These are phyloP conservation scores for Troglohyphantes excavatus DNA, from an alignment of 2,888 invertebrate species.

Conservation along the genomic window DNA sequence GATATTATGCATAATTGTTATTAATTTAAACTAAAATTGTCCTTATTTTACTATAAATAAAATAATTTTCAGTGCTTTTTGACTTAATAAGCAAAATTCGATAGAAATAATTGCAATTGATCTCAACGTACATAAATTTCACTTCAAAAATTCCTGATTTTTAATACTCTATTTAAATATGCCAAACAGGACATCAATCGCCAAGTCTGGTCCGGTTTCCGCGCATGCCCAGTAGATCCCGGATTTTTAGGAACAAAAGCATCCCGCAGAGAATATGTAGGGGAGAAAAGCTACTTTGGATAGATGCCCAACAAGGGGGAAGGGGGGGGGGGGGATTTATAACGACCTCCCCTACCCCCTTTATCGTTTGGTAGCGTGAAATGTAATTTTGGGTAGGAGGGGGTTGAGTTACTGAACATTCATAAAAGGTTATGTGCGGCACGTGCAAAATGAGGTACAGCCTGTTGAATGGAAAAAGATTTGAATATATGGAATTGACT, in stretches of 20 bases:
- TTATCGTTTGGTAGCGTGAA: neutral
- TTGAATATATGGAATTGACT: neutral
- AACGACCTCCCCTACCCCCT: slow-evolving; percentile 12
- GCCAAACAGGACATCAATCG: too few relatives aligned
- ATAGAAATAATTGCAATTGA: too few relatives aligned
- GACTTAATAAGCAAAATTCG: too few relatives aligned
- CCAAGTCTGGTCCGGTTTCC: neutral
- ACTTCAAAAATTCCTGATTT: too few relatives aligned
- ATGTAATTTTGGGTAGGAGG: slow-evolving; percentile 41
- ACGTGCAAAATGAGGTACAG: neutral
- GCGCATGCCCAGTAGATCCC: slow-evolving; percentile 30
- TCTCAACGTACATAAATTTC: too few relatives aligned
- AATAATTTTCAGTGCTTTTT: too few relatives aligned
- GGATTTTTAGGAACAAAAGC: slow-evolving; percentile 59
- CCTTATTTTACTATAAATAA: too few relatives aligned
- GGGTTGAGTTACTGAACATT: slow-evolving; percentile 7
- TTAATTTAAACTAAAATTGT: too few relatives aligned
- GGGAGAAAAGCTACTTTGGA: slow-evolving; percentile 44
- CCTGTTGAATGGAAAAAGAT: slow-evolving; percentile 9
- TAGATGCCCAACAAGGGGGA: slow-evolving; percentile 39
- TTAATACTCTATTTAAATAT: too few relatives aligned
- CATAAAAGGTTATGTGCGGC: slow-evolving; percentile 31
- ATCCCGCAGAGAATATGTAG: slow-evolving; percentile 43
- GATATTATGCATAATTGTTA: too few relatives aligned
- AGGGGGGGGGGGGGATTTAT: neutral